Base-by-base conservation (phyloP, 2,797 vertebrate species). In the Novumbra hubbsi region DNA sequence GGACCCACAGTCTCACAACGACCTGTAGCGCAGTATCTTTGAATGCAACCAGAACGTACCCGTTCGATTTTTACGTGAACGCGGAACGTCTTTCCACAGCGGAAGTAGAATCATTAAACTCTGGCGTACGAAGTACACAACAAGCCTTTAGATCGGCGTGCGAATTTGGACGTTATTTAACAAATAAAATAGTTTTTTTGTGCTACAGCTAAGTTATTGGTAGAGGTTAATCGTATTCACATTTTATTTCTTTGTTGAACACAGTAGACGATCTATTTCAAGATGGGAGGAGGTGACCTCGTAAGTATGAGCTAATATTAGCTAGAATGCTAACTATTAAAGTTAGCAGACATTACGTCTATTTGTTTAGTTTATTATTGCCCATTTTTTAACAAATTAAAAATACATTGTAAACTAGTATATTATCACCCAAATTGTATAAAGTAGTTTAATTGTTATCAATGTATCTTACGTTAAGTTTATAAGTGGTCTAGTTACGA, bases 231-330 rank as follows among this genome's bases (percentile, higher is more conserved):
- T 15, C 70, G 74, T 30, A 2, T 74, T 11, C 0, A 5, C 76
- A 73, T 60, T 0, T 0, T 5, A 12, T 55, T 78, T 73, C 19
- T 70, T 32, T 28, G 0, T 81, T 78, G 68, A 45, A 55, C 32
- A 0, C n/a, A 74, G 73, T 72, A 38, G 0, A 81, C 34, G 0
- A n/a, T 0, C 45, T 24, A 30, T 67, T 64, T 82, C 76, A 89
- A 81, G 65, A 93, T 93, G 92, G 92, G 92, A 77, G 92, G 92
- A 55, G 92, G 92, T 0, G 92, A 93, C 72, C 76, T 93, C 78
- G 92, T 93, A 75, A 90, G 92, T 91, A 19, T 72, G 8, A 52
- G 30, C 55, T 55, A 68, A 16, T 30, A 11, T 52, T 15, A 64
- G 48, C 27, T 52, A 27, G 9, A 4, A 38, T 16, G 49, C 28